Conservation (phyloP, 2,888 invertebrate genomes). For the Drosophila subsilvestris region DNA sequence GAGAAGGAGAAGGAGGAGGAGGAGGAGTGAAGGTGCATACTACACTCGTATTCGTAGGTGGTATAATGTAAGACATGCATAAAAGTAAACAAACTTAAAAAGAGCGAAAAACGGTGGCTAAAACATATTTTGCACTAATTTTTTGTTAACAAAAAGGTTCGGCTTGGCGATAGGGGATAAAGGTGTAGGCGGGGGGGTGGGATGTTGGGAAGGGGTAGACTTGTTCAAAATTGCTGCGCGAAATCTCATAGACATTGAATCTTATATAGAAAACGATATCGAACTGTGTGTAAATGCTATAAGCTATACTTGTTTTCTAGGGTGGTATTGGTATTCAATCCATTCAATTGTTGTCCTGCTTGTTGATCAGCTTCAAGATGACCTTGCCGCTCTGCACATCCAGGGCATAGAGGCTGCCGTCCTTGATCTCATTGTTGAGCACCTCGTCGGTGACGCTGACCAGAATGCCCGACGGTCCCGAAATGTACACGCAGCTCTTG, state of each 20-base stretch:
- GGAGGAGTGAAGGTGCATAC: conserved; percentile 12
- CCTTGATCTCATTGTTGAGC: conserved; percentile 90
- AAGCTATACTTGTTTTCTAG: conserved; percentile 56
- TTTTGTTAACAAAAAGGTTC: conserved; percentile 19
- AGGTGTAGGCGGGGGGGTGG: too few relatives aligned
- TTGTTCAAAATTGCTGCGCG: conserved; percentile 68
- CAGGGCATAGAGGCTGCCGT: conserved; percentile 89
- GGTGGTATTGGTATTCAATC: conserved; percentile 1
- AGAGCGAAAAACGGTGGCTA: conserved; percentile 21
- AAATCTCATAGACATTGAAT: conserved; percentile 69
- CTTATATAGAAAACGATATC: conserved; percentile 54
- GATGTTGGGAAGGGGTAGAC: too few relatives aligned
- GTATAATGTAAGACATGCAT: conserved; percentile 24
- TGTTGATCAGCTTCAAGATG: conserved; percentile 84
- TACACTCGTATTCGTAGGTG: conserved; percentile 18
- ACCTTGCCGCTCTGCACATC: conserved; percentile 85
- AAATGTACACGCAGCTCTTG: conserved; percentile 88
- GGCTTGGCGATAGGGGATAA: conserved; percentile 6
- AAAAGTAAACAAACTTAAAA: conserved; percentile 26
- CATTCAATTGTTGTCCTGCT: conserved; percentile 79
- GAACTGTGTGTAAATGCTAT: conserved; percentile 63
- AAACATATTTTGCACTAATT: conserved; percentile 50
- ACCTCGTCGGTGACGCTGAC: conserved; percentile 94
- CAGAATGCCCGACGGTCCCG: conserved; percentile 93
- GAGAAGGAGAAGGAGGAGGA: too few relatives aligned